phyloP scores from a whole-genome alignment of 2,888 invertebrate species.

The Sthenelais limicola region DNA sequence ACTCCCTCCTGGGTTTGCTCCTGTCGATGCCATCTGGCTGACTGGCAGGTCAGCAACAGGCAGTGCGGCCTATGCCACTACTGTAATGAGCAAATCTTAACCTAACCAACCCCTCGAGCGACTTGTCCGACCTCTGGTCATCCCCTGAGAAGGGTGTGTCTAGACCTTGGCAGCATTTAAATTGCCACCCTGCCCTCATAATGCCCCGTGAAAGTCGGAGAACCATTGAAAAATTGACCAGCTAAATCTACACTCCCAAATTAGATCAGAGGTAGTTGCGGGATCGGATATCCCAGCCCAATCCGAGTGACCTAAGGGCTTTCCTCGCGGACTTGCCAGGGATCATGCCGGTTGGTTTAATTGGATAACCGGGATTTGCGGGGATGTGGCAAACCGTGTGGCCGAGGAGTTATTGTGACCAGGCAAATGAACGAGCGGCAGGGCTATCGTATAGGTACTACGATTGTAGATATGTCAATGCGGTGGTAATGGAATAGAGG shows the following conservation, averaged over 20 bases:
- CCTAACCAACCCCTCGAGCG: constrained; percentile 3
- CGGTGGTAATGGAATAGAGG: too few species aligned
- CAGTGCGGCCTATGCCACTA: too few species aligned
- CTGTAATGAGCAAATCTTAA: constrained; percentile 29
- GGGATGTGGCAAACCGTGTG: too few species aligned
- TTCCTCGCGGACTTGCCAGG: not conserved
- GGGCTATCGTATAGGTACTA: too few species aligned
- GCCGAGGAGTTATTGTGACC: too few species aligned
- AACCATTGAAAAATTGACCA: constrained; percentile 20
- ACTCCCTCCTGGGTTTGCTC: too few species aligned
- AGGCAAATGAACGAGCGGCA: too few species aligned
- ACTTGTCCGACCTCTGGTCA: not conserved
- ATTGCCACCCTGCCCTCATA: constrained; percentile 10
- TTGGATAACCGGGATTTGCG: constrained; percentile 1
- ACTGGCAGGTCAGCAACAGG: too few species aligned
- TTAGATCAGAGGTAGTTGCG: constrained; percentile 2
- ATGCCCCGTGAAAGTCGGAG: not conserved
- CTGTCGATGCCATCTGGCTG: too few species aligned
- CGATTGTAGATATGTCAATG: too few species aligned
- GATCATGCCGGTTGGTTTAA: constrained; percentile 10
- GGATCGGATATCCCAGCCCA: constrained; percentile 15
- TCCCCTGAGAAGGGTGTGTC: not conserved
- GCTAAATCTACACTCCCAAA: constrained; percentile 13
- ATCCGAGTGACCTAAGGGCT: not conserved
- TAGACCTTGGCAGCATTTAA: constrained; percentile 1